Conservation (phyloP, 2,797 vertebrate species). For the Uromys caudimaculatus region DNA sequence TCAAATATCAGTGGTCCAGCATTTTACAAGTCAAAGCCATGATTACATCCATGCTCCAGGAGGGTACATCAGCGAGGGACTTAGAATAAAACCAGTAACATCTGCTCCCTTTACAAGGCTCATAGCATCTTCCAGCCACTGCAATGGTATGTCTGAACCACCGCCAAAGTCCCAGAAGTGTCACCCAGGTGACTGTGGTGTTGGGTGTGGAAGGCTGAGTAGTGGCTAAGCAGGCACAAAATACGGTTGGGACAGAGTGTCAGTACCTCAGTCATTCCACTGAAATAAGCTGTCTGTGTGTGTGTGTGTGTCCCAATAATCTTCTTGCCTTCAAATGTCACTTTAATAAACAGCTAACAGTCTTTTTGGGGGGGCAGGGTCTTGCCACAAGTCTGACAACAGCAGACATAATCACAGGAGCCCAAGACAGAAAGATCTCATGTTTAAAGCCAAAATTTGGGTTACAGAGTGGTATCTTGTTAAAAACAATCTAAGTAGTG, state of each 20-base stretch:
- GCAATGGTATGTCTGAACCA: background rate
- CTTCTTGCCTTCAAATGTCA: background rate
- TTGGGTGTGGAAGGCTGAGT: background rate
- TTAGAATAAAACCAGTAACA: background rate
- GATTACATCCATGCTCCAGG: background rate
- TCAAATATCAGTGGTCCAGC: background rate
- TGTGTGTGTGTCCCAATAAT: no score
- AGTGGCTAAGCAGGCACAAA: background rate
- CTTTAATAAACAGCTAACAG: conserved; percentile 6
- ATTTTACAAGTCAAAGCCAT: background rate
- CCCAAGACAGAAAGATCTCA: background rate
- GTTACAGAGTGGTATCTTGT: background rate
- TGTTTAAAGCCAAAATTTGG: background rate
- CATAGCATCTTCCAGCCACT: background rate
- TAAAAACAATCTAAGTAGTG: background rate
- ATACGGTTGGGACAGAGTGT: background rate
- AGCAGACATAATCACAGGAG: background rate
- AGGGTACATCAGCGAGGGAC: background rate
- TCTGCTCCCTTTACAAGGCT: background rate
- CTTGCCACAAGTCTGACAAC: no score
- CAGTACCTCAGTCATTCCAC: background rate
- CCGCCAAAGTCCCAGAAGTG: background rate
- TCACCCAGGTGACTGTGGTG: no score
- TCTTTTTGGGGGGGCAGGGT: background rate
- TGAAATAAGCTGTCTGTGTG: background rate